phyloP scores from a whole-genome alignment of 2,888 invertebrate genomes.

The Drosophila affinis region DNA sequence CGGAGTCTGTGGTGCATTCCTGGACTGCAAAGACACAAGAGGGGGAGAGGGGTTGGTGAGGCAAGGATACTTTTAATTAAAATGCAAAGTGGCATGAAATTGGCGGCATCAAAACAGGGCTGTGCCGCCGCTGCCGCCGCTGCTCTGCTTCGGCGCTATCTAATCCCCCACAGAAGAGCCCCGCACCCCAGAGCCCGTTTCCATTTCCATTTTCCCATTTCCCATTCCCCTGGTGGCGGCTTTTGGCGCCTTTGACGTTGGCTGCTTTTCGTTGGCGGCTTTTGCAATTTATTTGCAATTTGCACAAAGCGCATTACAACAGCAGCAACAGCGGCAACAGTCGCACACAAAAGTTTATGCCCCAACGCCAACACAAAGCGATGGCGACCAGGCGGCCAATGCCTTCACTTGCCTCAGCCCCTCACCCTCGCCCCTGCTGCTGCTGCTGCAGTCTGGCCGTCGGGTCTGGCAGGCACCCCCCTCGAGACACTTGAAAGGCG shows the following conservation, averaged over 20 bases:
- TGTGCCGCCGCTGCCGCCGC: conserved; percentile 11
- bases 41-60: conserved; percentile 20
- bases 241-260: not conserved
- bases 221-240: not conserved
- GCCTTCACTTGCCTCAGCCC: conserved; percentile 1
- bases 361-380: conserved; percentile 71
- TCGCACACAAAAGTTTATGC: conserved; percentile 57
- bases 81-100: conserved; percentile 76
- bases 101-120: conserved; percentile 38
- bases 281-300: conserved; percentile 73
- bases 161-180: conserved; percentile 12
- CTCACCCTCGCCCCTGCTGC: not conserved
- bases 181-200: not conserved
- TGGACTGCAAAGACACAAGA: conserved; percentile 85
- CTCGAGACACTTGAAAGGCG: conserved; percentile 63
- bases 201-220: too few relatives aligned
- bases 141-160: conserved; percentile 21
- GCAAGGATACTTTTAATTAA: conserved; percentile 63
- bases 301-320: conserved; percentile 67
- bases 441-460: not conserved
- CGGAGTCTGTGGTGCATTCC: conserved; percentile 89
- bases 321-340: conserved; percentile 10
- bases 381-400: conserved; percentile 57
- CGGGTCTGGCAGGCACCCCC: conserved; percentile 25
- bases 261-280: conserved; percentile 46